Conservation (phyloP, 2,888 invertebrate genomes). For the Dynastes hyllus region DNA sequence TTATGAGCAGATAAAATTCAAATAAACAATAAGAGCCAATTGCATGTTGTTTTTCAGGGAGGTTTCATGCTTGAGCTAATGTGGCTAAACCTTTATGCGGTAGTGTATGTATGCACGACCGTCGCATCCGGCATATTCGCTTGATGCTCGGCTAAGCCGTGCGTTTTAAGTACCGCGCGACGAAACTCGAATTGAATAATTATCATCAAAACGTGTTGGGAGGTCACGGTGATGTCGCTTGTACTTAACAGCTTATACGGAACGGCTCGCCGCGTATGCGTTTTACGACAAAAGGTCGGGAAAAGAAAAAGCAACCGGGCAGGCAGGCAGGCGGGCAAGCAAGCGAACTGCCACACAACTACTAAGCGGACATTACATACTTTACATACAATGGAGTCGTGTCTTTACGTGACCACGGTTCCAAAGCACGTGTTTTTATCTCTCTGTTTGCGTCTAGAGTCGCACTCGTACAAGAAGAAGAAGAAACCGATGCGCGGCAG, state of each 20-base stretch:
- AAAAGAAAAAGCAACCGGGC: conserved; percentile 3
- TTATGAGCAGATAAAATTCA: too few relatives aligned
- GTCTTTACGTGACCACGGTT: conserved; percentile 68
- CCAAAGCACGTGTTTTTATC: conserved; percentile 67
- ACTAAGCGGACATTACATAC: conserved; percentile 48
- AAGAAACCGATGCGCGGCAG: background rate
- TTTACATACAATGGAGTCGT: conserved; percentile 70
- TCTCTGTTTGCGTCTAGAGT: conserved; percentile 38
- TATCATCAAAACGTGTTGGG: conserved; percentile 68
- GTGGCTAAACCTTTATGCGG: too few relatives aligned
- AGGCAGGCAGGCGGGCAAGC: conserved; percentile 11
- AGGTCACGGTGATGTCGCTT: conserved; percentile 63
- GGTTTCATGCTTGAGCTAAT: too few relatives aligned
- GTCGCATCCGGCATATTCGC: conserved; percentile 57
- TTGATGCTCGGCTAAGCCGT: background rate
- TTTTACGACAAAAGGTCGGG: conserved; percentile 24
- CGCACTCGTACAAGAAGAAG: conserved; percentile 27
- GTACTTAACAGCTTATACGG: conserved; percentile 26
- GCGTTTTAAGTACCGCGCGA: conserved; percentile 57
- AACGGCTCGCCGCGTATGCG: conserved; percentile 14
- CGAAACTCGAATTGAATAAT: conserved; percentile 66
- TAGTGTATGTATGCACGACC: background rate
- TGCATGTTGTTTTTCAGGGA: too few relatives aligned
- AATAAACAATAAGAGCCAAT: too few relatives aligned
- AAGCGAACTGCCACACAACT: conserved; percentile 55